Conservation (phyloP, 2,797 vertebrate species). For the Mormyrops boulengeri region DNA sequence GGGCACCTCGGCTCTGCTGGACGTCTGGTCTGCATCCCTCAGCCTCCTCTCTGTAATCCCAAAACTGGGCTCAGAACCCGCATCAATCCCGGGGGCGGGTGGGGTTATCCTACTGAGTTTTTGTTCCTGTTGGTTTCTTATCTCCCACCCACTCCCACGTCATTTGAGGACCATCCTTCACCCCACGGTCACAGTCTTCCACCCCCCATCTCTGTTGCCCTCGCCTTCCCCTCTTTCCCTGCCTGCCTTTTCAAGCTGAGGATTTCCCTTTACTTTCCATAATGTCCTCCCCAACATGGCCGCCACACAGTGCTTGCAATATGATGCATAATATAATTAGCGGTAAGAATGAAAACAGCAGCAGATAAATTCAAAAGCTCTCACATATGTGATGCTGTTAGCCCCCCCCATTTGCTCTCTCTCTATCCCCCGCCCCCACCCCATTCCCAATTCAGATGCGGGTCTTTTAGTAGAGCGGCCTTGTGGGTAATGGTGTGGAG, state of each 20-base stretch:
- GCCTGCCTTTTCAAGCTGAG: background rate
- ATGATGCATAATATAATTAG: background rate
- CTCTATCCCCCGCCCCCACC: no score
- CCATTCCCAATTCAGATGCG: background rate
- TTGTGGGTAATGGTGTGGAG: background rate
- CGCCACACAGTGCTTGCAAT: background rate
- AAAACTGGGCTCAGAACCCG: background rate
- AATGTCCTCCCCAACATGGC: background rate
- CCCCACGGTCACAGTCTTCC: background rate
- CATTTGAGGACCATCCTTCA: background rate
- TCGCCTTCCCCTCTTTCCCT: background rate
- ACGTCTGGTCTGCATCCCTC: background rate
- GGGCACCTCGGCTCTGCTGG: background rate
- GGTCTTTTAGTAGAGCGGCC: background rate
- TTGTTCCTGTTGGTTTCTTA: conserved; percentile 2
- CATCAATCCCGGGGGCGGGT: background rate
- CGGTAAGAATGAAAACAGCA: background rate
- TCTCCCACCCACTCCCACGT: background rate
- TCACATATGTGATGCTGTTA: background rate
- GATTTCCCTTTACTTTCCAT: background rate
- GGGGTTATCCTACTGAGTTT: background rate
- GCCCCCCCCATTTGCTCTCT: no score
- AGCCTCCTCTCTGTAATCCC: background rate
- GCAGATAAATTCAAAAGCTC: background rate
- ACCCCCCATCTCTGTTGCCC: background rate